Percentiles rank a stretch among this genome's conserved stretches.
Evolutionary conservation across 2,888 invertebrate genomes (phyloP).

Genomic region (Idaea biselata): DNA sequence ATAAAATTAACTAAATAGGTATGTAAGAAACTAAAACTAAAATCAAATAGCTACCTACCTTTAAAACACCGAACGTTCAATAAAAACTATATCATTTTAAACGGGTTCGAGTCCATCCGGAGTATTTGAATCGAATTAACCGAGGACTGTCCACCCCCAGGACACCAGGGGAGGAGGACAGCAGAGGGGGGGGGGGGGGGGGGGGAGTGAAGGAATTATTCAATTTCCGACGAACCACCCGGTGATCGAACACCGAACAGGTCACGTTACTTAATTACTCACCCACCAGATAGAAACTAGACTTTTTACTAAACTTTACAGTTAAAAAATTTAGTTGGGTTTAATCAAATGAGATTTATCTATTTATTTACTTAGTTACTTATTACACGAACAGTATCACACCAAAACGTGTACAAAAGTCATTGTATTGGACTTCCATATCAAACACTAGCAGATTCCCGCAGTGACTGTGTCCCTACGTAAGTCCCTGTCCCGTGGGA

Average conservation of each 20-base stretch:
- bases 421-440: no score
- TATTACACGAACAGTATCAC: no score
- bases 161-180: not conserved
- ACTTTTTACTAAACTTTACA: not conserved
- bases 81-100: not conserved
- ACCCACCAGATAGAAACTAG: conserved; percentile 8
- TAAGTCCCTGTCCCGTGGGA: no score
- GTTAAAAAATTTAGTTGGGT: not conserved
- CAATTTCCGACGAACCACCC: conserved; percentile 28
- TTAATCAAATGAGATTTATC: not conserved
- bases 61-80: not conserved
- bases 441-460: no score
- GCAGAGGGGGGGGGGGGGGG: not conserved
- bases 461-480: no score
- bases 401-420: no score
- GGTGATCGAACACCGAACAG: conserved; percentile 18
- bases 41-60: no score
- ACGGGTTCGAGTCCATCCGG: not conserved
- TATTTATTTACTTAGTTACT: not conserved
- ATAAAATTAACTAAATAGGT: no score
- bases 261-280: conserved; percentile 26
- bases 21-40: no score
- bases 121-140: not conserved
- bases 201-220: conserved; percentile 28
- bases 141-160: not conserved